Evolutionary conservation across 2,888 invertebrate genomes (phyloP), one percentile per base, ranked within the genome.

Genomic region (Coenonympha arcania): DNA sequence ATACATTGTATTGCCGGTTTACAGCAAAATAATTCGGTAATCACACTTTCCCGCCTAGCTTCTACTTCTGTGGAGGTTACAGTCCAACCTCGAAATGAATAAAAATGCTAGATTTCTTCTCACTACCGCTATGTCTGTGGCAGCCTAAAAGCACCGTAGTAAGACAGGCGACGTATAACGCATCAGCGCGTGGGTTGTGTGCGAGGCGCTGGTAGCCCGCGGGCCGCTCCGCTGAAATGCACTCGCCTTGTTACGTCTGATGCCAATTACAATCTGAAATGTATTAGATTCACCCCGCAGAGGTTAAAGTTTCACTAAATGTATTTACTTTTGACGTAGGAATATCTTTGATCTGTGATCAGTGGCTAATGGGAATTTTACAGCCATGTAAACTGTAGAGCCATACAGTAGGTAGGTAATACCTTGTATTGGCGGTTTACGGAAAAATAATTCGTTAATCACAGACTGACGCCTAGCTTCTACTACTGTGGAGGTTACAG

Each of bases 121-220:
- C 8, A 33, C 2, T 6, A 3, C 9, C 39, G 39, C 39, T 9
- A 8, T 4, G 6, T 54, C 9, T 62, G 45, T 2, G 52, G 16
- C 8, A 34, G 50, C 73, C 67, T 75, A 48, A 65, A 48, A 53
- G 55, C 58, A 58, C 60, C 62, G 60, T 68, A 65, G 53, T 47
- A 54, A 63, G 61, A 78, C 80, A 76, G 73, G 73, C 79, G 78
- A 82, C 76, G 75, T 76, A 78, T 76, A 80, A 72, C 77, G 76
- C 63, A 71, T 73, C 74, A 71, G 63, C 60, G 68, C 71, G 84
- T 83, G 76, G 84, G 84, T n/a, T n/a, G n/a, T n/a, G n/a, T n/a
- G n/a, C n/a, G n/a, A n/a, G n/a, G n/a, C n/a, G n/a, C n/a, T n/a
- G n/a, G n/a, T 74, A 50, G 48, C 63, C 82, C 82, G 48, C 61